A percentile compares a stretch with the other conserved stretches of the same genome.
These are phyloP conservation scores for Garra rufa DNA, from an alignment of 2,113 vertebrate species.

Conservation along the genomic window DNA sequence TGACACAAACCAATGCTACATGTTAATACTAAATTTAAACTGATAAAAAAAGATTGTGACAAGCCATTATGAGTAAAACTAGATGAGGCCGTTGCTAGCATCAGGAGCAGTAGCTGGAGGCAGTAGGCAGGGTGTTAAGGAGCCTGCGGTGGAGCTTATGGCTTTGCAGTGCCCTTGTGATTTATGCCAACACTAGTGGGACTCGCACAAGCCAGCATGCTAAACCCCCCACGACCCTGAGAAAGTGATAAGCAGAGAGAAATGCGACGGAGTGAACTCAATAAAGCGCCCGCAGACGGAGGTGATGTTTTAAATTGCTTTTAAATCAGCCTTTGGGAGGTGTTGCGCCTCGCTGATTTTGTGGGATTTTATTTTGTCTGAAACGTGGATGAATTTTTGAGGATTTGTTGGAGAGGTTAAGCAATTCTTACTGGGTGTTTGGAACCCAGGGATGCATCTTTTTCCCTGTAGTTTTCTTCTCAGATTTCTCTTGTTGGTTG, in stretches of 20 bases:
- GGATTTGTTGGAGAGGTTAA: conserved; percentile 28
- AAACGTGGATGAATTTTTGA: conserved; percentile 18
- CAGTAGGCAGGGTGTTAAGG: conserved; percentile 7
- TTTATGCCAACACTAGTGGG: conserved; percentile 24
- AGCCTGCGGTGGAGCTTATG: conserved; percentile 30
- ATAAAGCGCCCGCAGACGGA: conserved; percentile 22
- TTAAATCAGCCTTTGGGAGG: conserved; percentile 32
- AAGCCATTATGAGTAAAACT: conserved; percentile 23
- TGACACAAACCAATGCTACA: background rate
- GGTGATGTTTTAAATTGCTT: conserved; percentile 42
- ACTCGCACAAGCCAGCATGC: background rate
- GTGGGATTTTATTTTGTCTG: conserved; percentile 23
- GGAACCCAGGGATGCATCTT: background rate
- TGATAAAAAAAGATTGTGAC: conserved; percentile 13
- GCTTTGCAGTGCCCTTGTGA: conserved; percentile 41
- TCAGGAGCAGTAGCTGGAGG: conserved; percentile 1
- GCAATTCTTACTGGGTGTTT: background rate
- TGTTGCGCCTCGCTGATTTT: conserved; percentile 15
- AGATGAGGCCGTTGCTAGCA: background rate
- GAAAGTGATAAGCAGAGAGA: conserved; percentile 30
- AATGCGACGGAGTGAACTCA: conserved; percentile 28
- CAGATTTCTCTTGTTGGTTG: conserved; percentile 3
- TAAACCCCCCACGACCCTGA: conserved; percentile 3
- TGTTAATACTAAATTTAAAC: conserved; percentile 26
- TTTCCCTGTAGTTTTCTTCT: background rate